These are phyloP conservation scores for Apeira syringaria DNA, from an alignment of 2,888 invertebrate species.

Conservation along the genomic window DNA sequence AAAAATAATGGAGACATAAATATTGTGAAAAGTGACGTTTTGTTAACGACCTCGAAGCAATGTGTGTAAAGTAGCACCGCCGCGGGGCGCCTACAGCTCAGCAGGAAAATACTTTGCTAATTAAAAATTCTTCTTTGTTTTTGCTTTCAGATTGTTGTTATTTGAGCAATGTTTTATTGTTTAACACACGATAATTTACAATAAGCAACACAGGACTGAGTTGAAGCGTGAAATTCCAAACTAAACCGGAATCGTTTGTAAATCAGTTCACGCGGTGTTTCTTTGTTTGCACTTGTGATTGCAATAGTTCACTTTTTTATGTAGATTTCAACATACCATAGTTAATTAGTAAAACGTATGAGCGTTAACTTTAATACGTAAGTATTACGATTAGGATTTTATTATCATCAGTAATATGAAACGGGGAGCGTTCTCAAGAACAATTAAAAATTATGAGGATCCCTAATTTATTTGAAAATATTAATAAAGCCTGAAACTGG, in stretches of 20 bases:
- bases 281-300: slow-evolving; percentile 34
- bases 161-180: slow-evolving; percentile 66
- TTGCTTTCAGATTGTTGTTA: slow-evolving; percentile 61
- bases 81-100: slow-evolving; percentile 58
- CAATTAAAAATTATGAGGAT: too few species aligned
- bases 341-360: too few species aligned
- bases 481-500: too few species aligned
- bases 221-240: slow-evolving; percentile 59
- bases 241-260: slow-evolving; percentile 42
- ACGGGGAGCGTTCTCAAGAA: too few species aligned
- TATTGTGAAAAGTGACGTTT: slow-evolving; percentile 78
- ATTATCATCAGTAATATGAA: too few species aligned
- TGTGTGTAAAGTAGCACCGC: slow-evolving; percentile 73
- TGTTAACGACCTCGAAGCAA: slow-evolving; percentile 69
- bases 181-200: slow-evolving; percentile 62
- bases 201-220: slow-evolving; percentile 48
- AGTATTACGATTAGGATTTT: too few species aligned
- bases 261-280: slow-evolving; percentile 48
- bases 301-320: slow-evolving; percentile 12
- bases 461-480: too few species aligned
- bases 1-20: slow-evolving; percentile 79
- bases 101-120: slow-evolving; percentile 66
- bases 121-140: slow-evolving; percentile 74
- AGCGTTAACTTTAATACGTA: too few species aligned
- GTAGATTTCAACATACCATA: too few species aligned